Evolutionary conservation across 2,797 vertebrate genomes (phyloP), one percentile per base, ranked within the genome.

Genomic region (Pampus argenteus): DNA sequence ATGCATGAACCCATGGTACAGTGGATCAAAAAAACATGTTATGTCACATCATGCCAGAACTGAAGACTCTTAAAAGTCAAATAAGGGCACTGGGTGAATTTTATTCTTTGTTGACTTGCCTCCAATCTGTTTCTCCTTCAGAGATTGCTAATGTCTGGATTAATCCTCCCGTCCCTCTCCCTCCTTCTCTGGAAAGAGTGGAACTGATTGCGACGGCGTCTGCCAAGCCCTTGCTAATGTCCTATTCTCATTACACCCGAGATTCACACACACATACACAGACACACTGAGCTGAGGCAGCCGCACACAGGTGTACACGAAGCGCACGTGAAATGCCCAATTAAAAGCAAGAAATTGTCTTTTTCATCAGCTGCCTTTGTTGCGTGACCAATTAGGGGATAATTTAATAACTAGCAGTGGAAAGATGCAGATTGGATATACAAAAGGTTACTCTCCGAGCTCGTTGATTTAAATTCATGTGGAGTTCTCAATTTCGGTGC

Each of bases 331-430:
- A 97, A 98, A 96, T 95, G 95, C 94, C 95, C 95, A 97, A 97
- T 97, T 98, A 96, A 96, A 96, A 94, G 94, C 92, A 94, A 95
- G 95, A 95, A 93, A 85, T 89, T 94, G 94, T 95, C 86, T 94
- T 96, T 96, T 96, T 95, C 94, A 96, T 97, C 96, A 97, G 95
- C 94, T 95, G 94, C 93, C 92, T 96, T 95, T 93, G 93, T 92
- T 89, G 93, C 92, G 94, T 96, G 95, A 96, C 96, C 95, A 97
- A 97, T 97, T 95, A 95, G 94, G 94, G 95, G 94, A 97, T 95
- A 95, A 96, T 95, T 97, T 96, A 96, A 95, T 97, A 93, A 95
- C 87, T 87, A 95, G 95, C 93, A 91, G 92, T 95, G 93, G 92
- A 93, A 92, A 94, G 91, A 94, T 93, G 90, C 87, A 95, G 95